These are phyloP conservation scores for Cynopterus brachyotis DNA, from an alignment of 2,113 vertebrate species.

Conservation along the genomic window DNA sequence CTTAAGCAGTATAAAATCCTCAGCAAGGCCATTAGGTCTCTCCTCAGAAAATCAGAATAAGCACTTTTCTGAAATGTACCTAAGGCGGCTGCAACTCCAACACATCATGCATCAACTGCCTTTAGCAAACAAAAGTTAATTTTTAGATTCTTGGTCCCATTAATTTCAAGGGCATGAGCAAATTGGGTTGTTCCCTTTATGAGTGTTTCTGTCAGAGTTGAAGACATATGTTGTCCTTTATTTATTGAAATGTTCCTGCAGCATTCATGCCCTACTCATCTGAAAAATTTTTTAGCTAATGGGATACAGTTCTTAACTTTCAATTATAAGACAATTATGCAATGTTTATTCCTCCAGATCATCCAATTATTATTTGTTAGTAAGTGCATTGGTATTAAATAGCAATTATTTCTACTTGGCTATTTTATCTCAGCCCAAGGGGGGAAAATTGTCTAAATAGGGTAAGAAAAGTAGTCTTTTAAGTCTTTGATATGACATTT, in stretches of 20 bases:
- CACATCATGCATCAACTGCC: constrained; percentile 56
- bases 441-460: constrained; percentile 21
- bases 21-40: constrained; percentile 2
- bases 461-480: constrained; percentile 45
- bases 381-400: constrained; percentile 46
- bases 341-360: constrained; percentile 57
- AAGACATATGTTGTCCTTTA: background rate
- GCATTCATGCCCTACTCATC: background rate
- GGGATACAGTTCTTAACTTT: constrained; percentile 39
- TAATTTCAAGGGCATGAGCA: constrained; percentile 46
- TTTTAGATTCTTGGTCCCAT: constrained; percentile 51
- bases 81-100: constrained; percentile 23
- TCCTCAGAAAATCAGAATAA: constrained; percentile 66
- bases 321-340: constrained; percentile 45
- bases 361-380: constrained; percentile 47
- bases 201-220: background rate
- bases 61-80: constrained; percentile 69
- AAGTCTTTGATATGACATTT: constrained; percentile 63
- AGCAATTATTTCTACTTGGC: constrained; percentile 68
- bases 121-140: constrained; percentile 62
- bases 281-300: background rate
- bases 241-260: constrained; percentile 34
- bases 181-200: constrained; percentile 26
- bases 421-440: constrained; percentile 49
- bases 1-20: constrained; percentile 40